Conservation (phyloP, 1,140 invertebrate genomes). For the Tribolium madens region DNA sequence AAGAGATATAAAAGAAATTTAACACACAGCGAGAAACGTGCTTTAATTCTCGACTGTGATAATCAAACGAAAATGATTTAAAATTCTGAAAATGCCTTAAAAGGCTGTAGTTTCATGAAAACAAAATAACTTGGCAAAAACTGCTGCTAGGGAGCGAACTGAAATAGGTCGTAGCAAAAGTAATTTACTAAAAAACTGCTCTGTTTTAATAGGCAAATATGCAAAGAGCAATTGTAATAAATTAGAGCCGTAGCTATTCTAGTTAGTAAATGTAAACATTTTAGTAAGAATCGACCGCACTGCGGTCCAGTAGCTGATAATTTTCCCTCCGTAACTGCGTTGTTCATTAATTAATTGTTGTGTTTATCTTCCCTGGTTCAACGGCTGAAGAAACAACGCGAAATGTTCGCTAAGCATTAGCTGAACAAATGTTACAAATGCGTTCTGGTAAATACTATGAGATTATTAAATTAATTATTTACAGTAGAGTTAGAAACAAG, state of each 20-base stretch:
- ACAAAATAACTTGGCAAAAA: background rate
- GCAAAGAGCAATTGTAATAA: background rate
- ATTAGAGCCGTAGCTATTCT: background rate
- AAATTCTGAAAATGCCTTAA: background rate
- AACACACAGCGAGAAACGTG: too few species aligned
- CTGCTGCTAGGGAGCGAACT: too few species aligned
- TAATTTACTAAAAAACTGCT: background rate
- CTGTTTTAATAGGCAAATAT: background rate
- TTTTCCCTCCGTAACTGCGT: background rate
- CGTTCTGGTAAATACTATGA: background rate
- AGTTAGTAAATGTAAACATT: constrained; percentile 5
- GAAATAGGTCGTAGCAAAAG: background rate
- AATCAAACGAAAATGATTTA: background rate
- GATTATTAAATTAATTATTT: constrained; percentile 28
- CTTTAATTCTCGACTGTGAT: background rate
- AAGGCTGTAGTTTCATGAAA: background rate
- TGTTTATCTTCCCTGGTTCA: constrained; percentile 5
- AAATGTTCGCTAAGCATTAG: background rate
- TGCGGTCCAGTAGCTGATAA: constrained; percentile 8
- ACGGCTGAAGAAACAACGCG: background rate
- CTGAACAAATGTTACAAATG: constrained; percentile 14
- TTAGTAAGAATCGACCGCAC: background rate
- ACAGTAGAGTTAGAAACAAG: background rate
- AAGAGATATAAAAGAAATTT: background rate
- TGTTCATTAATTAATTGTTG: constrained; percentile 25